Evolutionary conservation across 2,113 vertebrate genomes (phyloP).

Genomic region (Corythaeola cristata): DNA sequence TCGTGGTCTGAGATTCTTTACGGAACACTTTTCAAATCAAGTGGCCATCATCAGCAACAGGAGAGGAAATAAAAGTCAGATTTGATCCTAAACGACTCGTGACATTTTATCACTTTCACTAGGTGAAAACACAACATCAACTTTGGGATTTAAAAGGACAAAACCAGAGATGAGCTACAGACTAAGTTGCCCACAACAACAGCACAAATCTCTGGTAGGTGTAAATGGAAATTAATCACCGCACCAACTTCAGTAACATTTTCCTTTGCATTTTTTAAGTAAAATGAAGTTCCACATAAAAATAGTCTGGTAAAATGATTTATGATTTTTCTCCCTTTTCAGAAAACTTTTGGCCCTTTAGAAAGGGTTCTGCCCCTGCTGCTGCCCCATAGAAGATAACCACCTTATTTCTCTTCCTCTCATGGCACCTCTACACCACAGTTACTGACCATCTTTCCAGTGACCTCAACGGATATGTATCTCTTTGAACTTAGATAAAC

Average conservation of each 20-base stretch:
- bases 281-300: neutral
- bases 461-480: rapidly evolving
- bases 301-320: neutral
- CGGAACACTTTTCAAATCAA: neutral
- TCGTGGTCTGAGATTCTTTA: neutral
- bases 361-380: neutral
- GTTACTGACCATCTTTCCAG: neutral
- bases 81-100: neutral
- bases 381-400: neutral
- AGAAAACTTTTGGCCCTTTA: neutral
- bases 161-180: neutral
- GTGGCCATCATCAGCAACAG: neutral
- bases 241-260: neutral
- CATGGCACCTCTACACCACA: neutral
- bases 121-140: neutral
- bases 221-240: neutral
- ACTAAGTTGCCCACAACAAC: neutral
- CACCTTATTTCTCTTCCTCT: neutral
- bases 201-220: neutral
- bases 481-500: neutral
- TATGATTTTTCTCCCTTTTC: neutral
- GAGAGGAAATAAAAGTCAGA: neutral
- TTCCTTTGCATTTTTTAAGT: neutral
- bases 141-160: neutral
- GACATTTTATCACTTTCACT: neutral